phyloP scores from a whole-genome alignment of 2,113 vertebrate species.

The Ptilorrhoa leucosticta region DNA sequence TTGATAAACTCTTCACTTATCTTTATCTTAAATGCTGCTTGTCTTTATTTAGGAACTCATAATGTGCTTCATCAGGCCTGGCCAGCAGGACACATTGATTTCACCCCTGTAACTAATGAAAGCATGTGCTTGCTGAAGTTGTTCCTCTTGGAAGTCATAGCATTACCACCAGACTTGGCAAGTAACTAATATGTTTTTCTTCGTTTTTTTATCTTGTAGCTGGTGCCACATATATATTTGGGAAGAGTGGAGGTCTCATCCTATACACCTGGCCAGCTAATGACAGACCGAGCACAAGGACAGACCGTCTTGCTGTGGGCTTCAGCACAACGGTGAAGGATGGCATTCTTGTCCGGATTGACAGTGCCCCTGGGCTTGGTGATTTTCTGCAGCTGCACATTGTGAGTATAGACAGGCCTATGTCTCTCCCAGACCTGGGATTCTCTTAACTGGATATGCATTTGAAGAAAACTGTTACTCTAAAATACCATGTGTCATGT shows the following conservation, averaged over 20 bases:
- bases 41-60: neutral
- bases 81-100: neutral
- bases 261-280: slow-evolving; percentile 96
- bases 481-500: neutral
- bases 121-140: neutral
- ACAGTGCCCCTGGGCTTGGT: slow-evolving; percentile 92
- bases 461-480: neutral
- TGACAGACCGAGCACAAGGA: slow-evolving; percentile 92
- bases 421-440: neutral
- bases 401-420: slow-evolving; percentile 74
- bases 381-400: slow-evolving; percentile 98
- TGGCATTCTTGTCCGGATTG: slow-evolving; percentile 93
- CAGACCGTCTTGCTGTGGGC: slow-evolving; percentile 88
- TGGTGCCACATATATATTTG: slow-evolving; percentile 95
- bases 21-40: neutral
- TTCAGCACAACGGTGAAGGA: slow-evolving; percentile 88
- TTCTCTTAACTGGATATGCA: neutral
- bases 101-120: neutral
- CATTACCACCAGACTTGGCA: neutral
- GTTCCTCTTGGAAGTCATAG: neutral
- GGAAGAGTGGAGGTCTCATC: slow-evolving; percentile 94
- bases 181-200: neutral
- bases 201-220: slow-evolving; percentile 71
- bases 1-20: neutral
- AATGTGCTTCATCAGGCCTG: neutral